Evolutionary conservation across 2,797 vertebrate species (phyloP).

Genomic region (Benthosema pterotum): DNA sequence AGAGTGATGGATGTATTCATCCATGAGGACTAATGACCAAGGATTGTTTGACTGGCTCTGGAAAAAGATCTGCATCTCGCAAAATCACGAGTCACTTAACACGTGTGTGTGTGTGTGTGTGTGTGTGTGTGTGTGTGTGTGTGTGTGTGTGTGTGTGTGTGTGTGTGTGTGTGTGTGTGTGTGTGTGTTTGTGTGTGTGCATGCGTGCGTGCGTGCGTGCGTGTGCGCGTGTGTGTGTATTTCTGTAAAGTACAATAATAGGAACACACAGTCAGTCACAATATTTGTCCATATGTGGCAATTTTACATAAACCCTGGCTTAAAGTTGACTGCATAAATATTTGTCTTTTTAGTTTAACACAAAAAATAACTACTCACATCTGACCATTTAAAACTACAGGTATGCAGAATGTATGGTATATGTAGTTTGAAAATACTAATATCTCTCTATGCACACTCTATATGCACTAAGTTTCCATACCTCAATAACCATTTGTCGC

Average conservation of each 20-base stretch:
- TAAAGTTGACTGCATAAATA: not conserved
- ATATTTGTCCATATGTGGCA: no score
- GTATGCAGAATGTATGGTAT: no score
- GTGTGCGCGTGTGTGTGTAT: not conserved
- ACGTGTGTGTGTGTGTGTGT: not conserved
- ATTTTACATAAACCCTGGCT: not conserved
- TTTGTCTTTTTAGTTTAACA: not conserved
- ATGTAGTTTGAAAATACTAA: no score
- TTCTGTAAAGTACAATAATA: no score
- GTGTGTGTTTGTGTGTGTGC: not conserved
- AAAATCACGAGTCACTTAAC: constrained; percentile 10
- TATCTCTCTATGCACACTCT: no score
- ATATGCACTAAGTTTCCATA: no score
- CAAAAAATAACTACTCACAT: no score
- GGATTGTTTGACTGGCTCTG: constrained; percentile 24
- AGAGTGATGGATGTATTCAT: constrained; percentile 51
- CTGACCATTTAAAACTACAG: no score
- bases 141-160: constrained; percentile 7
- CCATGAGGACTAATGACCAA: constrained; percentile 29
- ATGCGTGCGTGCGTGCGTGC: constrained; percentile 9
- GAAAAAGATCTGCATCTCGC: constrained; percentile 62
- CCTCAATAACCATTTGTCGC: no score
- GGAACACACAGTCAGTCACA: no score
- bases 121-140: not conserved
- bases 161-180: constrained; percentile 10